phyloP scores from a whole-genome alignment of 2,113 vertebrate genomes.

The Brachypteracias leptosomus region DNA sequence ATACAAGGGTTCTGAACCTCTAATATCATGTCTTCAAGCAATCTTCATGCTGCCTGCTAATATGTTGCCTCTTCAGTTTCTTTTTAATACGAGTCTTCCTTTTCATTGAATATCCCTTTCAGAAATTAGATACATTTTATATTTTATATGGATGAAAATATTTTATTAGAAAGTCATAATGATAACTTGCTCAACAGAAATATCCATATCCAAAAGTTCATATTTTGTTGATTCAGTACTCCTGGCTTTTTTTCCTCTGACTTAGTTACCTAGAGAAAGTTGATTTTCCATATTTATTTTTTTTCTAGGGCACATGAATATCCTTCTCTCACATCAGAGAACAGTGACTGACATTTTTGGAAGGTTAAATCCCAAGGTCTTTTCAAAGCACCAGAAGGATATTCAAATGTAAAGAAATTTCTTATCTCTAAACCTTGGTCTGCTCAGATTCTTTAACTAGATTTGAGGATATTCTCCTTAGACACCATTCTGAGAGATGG shows the following conservation, averaged over 20 bases:
- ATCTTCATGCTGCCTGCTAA: neutral
- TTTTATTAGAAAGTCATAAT: neutral
- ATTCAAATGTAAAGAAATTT: neutral
- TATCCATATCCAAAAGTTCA: neutral
- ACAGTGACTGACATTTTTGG: neutral
- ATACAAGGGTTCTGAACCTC: neutral
- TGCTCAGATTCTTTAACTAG: neutral
- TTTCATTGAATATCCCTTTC: neutral
- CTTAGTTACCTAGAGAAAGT: neutral
- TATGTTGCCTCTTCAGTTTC: neutral
- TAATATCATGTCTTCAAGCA: neutral
- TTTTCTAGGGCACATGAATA: neutral
- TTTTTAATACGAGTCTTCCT: neutral
- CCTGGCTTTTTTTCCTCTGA: neutral
- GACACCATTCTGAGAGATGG: neutral
- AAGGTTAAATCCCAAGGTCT: neutral
- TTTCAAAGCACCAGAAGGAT: neutral
- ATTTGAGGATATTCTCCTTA: neutral
- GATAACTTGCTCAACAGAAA: neutral
- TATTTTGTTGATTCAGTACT: neutral
- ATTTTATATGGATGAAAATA: neutral
- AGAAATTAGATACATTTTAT: neutral
- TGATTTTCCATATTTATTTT: neutral
- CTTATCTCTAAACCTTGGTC: neutral
- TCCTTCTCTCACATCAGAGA: neutral